These are phyloP conservation scores for Helicolenus hilgendorfi DNA, from an alignment of 2,797 vertebrate species.

Conservation along the genomic window DNA sequence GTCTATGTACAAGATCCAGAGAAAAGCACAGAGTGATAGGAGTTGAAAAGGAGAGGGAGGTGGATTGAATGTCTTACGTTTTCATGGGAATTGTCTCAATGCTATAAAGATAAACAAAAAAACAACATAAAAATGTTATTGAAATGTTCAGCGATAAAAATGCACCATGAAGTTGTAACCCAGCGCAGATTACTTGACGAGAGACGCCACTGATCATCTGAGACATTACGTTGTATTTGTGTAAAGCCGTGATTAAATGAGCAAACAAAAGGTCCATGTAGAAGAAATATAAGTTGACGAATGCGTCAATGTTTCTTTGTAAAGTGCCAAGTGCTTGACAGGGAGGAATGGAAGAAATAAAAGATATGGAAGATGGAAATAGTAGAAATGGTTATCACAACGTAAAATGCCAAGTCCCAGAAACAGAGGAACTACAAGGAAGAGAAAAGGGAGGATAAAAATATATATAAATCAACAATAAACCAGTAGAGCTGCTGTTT, in stretches of 20 bases:
- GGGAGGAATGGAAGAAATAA: slow-evolving; percentile 64
- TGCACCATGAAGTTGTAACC: slow-evolving; percentile 63
- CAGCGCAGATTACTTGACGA: slow-evolving; percentile 48
- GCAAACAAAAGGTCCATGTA: slow-evolving; percentile 31
- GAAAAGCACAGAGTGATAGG: slow-evolving; percentile 63
- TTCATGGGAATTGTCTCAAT: slow-evolving; percentile 94
- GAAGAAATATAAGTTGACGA: slow-evolving; percentile 41
- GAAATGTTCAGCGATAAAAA: slow-evolving; percentile 54
- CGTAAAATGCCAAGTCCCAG: slow-evolving; percentile 99
- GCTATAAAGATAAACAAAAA: slow-evolving; percentile 92
- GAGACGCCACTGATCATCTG: slow-evolving; percentile 39
- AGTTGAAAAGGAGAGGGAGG: slow-evolving; percentile 45
- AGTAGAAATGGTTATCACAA: slow-evolving; percentile 98
- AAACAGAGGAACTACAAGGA: slow-evolving; percentile 94
- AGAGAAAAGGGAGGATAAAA: slow-evolving; percentile 46
- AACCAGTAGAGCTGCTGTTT: not conserved
- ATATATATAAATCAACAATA: slow-evolving; percentile 33
- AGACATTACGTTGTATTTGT: slow-evolving; percentile 53
- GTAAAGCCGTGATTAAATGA: slow-evolving; percentile 14
- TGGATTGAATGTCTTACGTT: slow-evolving; percentile 91
- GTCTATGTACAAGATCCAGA: slow-evolving; percentile 85
- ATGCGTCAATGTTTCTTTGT: slow-evolving; percentile 66
- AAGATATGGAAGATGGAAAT: slow-evolving; percentile 89
- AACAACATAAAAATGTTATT: slow-evolving; percentile 78
- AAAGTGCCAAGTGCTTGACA: slow-evolving; percentile 91